These are phyloP conservation scores for Micoletzkya japonica DNA, from an alignment of 2,888 invertebrate species.

Conservation along the genomic window DNA sequence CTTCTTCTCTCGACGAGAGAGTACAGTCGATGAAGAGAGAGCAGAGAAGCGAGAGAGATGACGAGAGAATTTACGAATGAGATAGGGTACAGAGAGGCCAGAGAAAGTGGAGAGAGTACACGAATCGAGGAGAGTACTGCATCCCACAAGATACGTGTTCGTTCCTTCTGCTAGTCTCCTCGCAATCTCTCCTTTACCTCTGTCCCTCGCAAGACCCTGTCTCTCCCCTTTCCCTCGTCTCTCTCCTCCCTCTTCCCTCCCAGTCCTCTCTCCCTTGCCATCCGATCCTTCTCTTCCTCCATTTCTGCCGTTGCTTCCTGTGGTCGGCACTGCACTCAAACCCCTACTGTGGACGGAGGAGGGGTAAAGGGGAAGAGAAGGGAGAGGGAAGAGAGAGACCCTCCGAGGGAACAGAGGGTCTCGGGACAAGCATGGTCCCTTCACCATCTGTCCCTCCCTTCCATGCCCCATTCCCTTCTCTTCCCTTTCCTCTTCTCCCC, in stretches of 20 bases:
- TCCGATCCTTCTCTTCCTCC: background rate
- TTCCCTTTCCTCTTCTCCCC: too few relatives aligned
- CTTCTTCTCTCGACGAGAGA: background rate
- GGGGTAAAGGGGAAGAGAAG: background rate
- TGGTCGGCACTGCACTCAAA: too few relatives aligned
- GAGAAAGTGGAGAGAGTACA: background rate
- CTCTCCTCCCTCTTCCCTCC: background rate
- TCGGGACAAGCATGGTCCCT: too few relatives aligned
- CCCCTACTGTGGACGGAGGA: conserved; percentile 7
- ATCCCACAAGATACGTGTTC: too few relatives aligned
- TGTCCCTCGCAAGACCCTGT: background rate
- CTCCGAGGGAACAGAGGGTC: background rate
- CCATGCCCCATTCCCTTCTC: conserved; percentile 1
- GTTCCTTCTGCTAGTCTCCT: background rate
- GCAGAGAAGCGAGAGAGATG: background rate
- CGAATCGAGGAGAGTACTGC: background rate
- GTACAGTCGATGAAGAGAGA: background rate
- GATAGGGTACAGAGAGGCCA: background rate
- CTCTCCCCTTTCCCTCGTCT: conserved; percentile 6
- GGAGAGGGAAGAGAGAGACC: background rate
- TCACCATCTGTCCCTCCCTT: background rate
- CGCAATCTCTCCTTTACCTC: background rate
- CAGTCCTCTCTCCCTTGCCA: background rate
- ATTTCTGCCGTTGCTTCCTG: too few relatives aligned
- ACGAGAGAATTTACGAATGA: background rate